Evolutionary conservation across 37 sponge, comb jelly and placozoan species (phyloP).

Genomic region (Dysidea cf. avara): DNA sequence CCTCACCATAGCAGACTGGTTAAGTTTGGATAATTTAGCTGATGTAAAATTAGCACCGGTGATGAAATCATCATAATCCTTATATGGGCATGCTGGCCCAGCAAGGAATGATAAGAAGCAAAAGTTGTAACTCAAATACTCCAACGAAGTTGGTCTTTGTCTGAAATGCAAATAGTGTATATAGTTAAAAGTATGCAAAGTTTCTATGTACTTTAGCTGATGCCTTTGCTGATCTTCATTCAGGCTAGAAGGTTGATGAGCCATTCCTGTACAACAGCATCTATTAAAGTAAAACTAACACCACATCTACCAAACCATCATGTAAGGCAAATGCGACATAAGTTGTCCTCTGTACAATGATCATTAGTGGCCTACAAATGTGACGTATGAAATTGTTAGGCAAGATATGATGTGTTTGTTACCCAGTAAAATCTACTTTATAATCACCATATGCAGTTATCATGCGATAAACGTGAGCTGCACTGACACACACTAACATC

Average conservation of each 20-base stretch:
- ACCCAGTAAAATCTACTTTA: slow-evolving; percentile 27
- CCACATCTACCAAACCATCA: slow-evolving; percentile 57
- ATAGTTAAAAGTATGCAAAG: not conserved
- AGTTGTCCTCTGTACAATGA: slow-evolving; percentile 57
- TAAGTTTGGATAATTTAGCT: too few species aligned
- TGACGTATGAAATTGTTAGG: not conserved
- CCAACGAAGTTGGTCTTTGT: slow-evolving; percentile 41
- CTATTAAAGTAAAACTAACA: too few species aligned
- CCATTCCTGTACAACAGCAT: too few species aligned
- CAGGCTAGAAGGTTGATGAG: slow-evolving; percentile 42
- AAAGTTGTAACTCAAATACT: slow-evolving; percentile 77
- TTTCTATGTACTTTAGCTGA: slow-evolving; percentile 19
- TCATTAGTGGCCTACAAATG: slow-evolving; percentile 63
- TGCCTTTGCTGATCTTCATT: slow-evolving; percentile 61
- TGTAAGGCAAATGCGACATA: slow-evolving; percentile 59
- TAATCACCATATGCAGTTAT: slow-evolving; percentile 46
- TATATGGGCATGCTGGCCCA: slow-evolving; percentile 66
- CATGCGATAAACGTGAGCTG: slow-evolving; percentile 54
- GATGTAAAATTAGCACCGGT: slow-evolving; percentile 59
- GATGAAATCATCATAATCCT: slow-evolving; percentile 67
- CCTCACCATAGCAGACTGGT: too few species aligned
- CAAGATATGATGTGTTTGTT: too few species aligned
- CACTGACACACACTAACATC: slow-evolving; percentile 18
- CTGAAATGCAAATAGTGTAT: slow-evolving; percentile 23
- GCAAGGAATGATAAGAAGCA: slow-evolving; percentile 76